phyloP scores from a whole-genome alignment of 2,888 invertebrate genomes.

The Erpobdella octoculata region DNA sequence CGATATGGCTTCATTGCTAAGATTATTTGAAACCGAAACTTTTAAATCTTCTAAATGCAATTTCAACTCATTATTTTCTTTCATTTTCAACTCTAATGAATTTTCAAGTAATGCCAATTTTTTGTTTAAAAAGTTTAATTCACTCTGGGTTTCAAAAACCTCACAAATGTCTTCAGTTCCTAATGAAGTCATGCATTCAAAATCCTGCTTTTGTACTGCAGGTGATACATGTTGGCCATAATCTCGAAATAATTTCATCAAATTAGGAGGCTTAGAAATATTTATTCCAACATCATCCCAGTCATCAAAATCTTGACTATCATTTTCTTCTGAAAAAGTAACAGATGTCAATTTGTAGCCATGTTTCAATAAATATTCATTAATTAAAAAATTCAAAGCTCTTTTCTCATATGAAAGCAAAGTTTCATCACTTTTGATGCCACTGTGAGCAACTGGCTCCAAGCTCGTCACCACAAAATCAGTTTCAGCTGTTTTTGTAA shows the following conservation, averaged over 20 bases:
- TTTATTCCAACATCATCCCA: slow-evolving; percentile 86
- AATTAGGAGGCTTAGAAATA: slow-evolving; percentile 69
- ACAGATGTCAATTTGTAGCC: slow-evolving; percentile 79
- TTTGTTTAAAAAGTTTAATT: not conserved
- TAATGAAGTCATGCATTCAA: slow-evolving; percentile 32
- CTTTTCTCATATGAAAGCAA: slow-evolving; percentile 74
- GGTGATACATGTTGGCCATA: slow-evolving; percentile 46
- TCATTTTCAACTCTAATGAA: not conserved
- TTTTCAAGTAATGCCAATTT: slow-evolving; percentile 14
- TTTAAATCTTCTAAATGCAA: not conserved
- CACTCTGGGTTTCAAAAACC: too few species aligned
- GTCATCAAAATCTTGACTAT: slow-evolving; percentile 81
- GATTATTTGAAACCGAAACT: not conserved
- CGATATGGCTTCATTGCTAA: too few species aligned
- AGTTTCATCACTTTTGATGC: slow-evolving; percentile 24
- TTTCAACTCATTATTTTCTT: slow-evolving; percentile 16
- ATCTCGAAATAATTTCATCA: slow-evolving; percentile 57
- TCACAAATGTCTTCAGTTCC: not conserved
- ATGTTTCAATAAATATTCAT: slow-evolving; percentile 71
- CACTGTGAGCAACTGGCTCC: slow-evolving; percentile 16
- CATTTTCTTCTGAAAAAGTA: slow-evolving; percentile 83
- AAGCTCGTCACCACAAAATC: slow-evolving; percentile 1
- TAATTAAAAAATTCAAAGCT: slow-evolving; percentile 75
- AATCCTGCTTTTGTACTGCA: slow-evolving; percentile 39
- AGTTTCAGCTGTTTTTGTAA: slow-evolving; percentile 58